Conservation (phyloP, 2,797 vertebrate genomes). For the Coluber constrictor region DNA sequence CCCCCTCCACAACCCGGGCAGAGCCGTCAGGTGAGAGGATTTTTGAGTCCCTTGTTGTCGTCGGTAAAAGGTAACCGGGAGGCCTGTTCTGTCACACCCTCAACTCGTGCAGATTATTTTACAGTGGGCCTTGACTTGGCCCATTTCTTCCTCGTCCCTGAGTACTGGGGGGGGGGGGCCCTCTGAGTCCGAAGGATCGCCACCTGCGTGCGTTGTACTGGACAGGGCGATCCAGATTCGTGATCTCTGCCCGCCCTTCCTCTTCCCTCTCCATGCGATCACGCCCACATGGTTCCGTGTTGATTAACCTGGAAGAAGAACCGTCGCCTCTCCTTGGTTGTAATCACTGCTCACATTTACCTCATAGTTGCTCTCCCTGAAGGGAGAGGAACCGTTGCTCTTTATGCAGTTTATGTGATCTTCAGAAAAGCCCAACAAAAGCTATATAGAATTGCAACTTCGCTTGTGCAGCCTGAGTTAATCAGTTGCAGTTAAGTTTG, state of each 20-base stretch:
- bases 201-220: background rate
- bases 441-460: background rate
- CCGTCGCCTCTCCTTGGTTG: background rate
- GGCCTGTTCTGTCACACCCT: background rate
- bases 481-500: background rate
- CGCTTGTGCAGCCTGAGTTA: background rate
- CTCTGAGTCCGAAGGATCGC: background rate
- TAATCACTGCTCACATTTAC: background rate
- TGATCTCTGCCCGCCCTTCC: background rate
- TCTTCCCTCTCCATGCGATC: background rate
- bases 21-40: constrained; percentile 36
- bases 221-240: background rate
- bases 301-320: background rate
- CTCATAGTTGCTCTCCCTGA: background rate
- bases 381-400: background rate
- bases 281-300: background rate
- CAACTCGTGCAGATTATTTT: background rate
- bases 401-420: background rate
- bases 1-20: constrained; percentile 21
- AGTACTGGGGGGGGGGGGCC: background rate
- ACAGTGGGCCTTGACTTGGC: background rate
- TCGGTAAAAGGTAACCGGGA: constrained; percentile 31
- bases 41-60: constrained; percentile 25
- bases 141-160: background rate
- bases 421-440: background rate